Evolutionary conservation across 37 sponge, comb jelly and placozoan species (phyloP), one percentile per base, ranked within the genome.

Genomic region (Crambe crambe): DNA sequence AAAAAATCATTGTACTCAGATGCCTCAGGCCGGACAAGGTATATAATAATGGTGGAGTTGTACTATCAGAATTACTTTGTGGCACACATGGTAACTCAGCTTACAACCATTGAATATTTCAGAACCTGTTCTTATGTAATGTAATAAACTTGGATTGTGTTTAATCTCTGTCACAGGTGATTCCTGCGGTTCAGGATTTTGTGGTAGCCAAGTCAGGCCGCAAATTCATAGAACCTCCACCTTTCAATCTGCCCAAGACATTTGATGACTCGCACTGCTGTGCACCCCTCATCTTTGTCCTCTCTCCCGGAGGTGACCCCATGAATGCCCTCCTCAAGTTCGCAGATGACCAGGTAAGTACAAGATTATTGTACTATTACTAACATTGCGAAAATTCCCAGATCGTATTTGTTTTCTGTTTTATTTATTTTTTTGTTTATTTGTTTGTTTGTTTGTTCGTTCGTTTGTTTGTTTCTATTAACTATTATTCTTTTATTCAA

Each of bases 281-380:
- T 85, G 95, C 97, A 27, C 97, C 99, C 0, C 90, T 98, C 74
- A 96, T 98, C 84, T 98, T 98, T 84, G 87, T 98, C 29, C 81
- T 98, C 68, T 98, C 99, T 23, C 99, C 99, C 1, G 99, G 99
- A 65, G 97, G 89, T 36, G 99, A 98, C 75, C 99, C 99, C 54
- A 91, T 94, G 92, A 92, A 91, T 37, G 94, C 99, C 37, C 85
- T 98, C 58, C 92, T 98, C 64, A 98, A 98, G 84, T 98, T 98
- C 84, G 96, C 99, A 35, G 99, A 98, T 70, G 99, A 98, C 37
- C 92, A 91, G 85, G 94, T 94, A 41, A 76, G 86, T 17, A 42
- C 6, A 12, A 47, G n/a, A n/a, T n/a, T n/a, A n/a, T n/a, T n/a
- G n/a, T n/a, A n/a, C n/a, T n/a, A n/a, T n/a, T n/a, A n/a, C n/a